Conservation (phyloP, 2,888 invertebrate species). For the Litoditis marina region DNA sequence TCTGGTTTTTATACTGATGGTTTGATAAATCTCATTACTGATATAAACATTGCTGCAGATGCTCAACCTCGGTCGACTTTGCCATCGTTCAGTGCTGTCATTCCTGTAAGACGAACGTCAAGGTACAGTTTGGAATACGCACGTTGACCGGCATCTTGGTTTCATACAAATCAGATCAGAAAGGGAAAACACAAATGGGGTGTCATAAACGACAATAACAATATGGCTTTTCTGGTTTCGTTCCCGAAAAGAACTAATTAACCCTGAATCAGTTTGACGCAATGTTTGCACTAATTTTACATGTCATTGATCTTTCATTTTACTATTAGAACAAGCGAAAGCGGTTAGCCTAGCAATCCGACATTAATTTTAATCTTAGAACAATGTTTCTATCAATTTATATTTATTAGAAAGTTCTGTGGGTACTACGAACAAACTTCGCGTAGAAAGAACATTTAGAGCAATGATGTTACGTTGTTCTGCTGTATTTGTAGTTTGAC, state of each 20-base stretch:
- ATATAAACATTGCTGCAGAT: constrained; percentile 2
- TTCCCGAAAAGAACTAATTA: background rate
- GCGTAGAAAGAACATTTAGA: no score
- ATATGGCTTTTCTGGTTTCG: background rate
- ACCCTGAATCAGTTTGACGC: background rate
- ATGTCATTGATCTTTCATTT: background rate
- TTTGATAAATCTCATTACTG: background rate
- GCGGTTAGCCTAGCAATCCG: no score
- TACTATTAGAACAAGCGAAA: background rate
- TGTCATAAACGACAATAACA: no score
- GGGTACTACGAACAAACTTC: no score
- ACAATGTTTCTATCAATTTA: no score
- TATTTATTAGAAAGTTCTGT: no score
- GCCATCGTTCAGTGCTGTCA: constrained; percentile 18
- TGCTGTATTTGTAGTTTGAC: no score
- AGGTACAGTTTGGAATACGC: no score
- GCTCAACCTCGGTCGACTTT: constrained; percentile 13
- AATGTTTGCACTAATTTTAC: background rate
- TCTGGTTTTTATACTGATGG: background rate
- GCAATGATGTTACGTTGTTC: no score
- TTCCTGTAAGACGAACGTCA: constrained; percentile 9
- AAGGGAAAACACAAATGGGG: background rate
- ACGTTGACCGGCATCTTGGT: no score
- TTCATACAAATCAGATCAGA: background rate
- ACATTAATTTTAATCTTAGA: no score